phyloP scores from a whole-genome alignment of 2,888 invertebrate genomes.

The Cantharis lateralis region DNA sequence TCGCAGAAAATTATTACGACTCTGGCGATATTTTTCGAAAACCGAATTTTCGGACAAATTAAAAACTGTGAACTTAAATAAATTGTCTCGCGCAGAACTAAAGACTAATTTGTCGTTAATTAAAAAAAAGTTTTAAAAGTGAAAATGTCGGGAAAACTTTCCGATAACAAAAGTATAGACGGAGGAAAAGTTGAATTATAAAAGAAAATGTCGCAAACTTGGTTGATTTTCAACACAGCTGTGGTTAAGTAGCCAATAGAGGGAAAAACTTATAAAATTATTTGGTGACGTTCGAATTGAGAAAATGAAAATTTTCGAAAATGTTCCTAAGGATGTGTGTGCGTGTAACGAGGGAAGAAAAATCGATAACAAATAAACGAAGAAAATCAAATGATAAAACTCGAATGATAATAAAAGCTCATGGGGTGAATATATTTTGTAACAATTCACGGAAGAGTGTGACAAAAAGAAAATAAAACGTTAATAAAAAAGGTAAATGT shows the following conservation, averaged over 20 bases:
- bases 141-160: neutral
- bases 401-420: conserved; percentile 20
- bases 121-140: conserved; percentile 12
- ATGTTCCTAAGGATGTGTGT: neutral
- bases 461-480: conserved; percentile 15
- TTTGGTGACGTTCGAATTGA: neutral
- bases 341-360: neutral
- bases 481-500: conserved; percentile 9
- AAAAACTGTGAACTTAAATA: neutral
- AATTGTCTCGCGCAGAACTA: neutral
- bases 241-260: neutral
- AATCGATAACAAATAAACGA: conserved; percentile 3
- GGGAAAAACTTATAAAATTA: neutral
- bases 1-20: conserved; percentile 31
- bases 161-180: neutral
- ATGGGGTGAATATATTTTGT: neutral
- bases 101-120: conserved; percentile 1
- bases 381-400: conserved; percentile 8
- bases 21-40: neutral
- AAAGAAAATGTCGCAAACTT: conserved; percentile 1
- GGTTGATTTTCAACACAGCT: neutral
- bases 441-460: conserved; percentile 14
- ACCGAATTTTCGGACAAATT: neutral
- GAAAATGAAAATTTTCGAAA: neutral
- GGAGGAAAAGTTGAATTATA: neutral